phyloP scores from a whole-genome alignment of 2,113 vertebrate genomes.

The Caranx melampygus region DNA sequence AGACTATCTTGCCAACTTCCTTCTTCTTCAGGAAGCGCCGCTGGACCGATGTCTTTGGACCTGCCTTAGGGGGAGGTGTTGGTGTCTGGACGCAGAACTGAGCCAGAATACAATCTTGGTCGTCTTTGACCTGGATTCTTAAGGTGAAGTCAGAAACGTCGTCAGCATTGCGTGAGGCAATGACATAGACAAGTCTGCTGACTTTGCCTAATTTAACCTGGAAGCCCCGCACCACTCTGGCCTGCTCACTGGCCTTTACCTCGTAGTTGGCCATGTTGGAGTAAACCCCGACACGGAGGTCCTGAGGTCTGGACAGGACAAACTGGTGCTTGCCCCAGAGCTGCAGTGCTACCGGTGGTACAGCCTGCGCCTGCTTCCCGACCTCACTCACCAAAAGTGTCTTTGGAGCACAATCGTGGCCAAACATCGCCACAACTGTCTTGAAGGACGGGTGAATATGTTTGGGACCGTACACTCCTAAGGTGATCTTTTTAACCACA shows the following conservation, averaged over 20 bases:
- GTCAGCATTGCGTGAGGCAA: conserved; percentile 83
- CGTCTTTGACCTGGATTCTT: conserved; percentile 92
- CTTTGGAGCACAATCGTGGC: conserved; percentile 96
- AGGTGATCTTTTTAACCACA: conserved; percentile 91
- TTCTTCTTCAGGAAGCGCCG: conserved; percentile 97
- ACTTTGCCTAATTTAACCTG: conserved; percentile 96
- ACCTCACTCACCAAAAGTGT: conserved; percentile 91
- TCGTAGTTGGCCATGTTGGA: conserved; percentile 96
- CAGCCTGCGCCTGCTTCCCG: conserved; percentile 84
- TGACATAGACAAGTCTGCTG: conserved; percentile 91
- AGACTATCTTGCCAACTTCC: conserved; percentile 92
- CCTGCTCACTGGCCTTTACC: conserved; percentile 88
- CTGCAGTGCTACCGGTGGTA: conserved; percentile 89
- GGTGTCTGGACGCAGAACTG: conserved; percentile 97
- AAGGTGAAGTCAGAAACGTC: conserved; percentile 94
- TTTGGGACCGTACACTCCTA: conserved; percentile 95
- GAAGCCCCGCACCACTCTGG: conserved; percentile 89
- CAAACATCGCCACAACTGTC: conserved; percentile 93
- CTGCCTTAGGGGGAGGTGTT: conserved; percentile 89
- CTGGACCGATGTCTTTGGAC: conserved; percentile 85
- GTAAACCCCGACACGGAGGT: conserved; percentile 91
- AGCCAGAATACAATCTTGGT: conserved; percentile 88
- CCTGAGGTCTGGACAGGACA: conserved; percentile 88
- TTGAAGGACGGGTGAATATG: conserved; percentile 98
- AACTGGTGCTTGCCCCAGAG: conserved; percentile 98